Conservation (phyloP, 1,140 invertebrate species). For the Hyphantria cunea region DNA sequence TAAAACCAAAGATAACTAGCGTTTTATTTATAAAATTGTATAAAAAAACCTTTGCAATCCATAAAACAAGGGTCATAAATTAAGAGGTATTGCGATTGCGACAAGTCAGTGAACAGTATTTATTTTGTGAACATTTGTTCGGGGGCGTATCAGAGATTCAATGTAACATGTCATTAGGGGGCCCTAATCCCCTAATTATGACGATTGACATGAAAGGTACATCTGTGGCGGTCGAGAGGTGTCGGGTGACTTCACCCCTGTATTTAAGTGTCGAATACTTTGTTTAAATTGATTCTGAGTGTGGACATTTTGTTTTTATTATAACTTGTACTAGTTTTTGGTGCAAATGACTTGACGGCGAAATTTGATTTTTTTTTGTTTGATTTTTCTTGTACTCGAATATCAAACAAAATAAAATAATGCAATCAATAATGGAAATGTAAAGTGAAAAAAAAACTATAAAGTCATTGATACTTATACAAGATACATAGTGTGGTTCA, state of each 20-base stretch:
- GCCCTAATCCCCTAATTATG: constrained; percentile 78
- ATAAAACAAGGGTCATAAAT: constrained; percentile 31
- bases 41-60: constrained; percentile 11
- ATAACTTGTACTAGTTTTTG: background rate
- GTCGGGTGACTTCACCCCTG: constrained; percentile 61
- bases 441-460: no score
- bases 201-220: constrained; percentile 79
- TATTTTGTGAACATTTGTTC: constrained; percentile 72
- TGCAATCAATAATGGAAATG: no score
- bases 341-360: background rate
- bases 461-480: no score
- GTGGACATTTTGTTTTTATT: constrained; percentile 16
- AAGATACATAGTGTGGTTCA: no score
- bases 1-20: background rate
- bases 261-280: constrained; percentile 26
- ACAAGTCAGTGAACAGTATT: constrained; percentile 70
- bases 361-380: background rate
- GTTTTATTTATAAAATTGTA: constrained; percentile 1
- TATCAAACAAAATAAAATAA: no score
- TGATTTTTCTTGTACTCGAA: background rate
- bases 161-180: constrained; percentile 78
- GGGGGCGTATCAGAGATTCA: constrained; percentile 71
- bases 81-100: constrained; percentile 46
- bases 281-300: constrained; percentile 38
- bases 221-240: constrained; percentile 73